phyloP scores from a whole-genome alignment of 2,113 vertebrate genomes.

The Fulica atra region DNA sequence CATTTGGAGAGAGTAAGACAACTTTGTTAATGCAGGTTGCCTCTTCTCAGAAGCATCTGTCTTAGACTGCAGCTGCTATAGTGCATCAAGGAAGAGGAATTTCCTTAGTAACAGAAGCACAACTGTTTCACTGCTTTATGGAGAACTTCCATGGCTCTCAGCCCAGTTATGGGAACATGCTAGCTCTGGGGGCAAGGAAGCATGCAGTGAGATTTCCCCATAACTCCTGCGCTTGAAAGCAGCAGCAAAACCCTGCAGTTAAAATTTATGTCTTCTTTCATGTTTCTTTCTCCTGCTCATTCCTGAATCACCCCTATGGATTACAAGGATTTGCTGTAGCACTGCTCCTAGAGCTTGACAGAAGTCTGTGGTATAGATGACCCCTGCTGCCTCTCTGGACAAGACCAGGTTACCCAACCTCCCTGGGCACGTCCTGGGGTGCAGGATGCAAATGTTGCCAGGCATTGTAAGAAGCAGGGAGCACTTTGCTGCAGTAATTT shows the following conservation, averaged over 20 bases:
- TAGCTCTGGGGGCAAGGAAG: neutral
- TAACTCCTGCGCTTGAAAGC: neutral
- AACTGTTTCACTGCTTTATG: neutral
- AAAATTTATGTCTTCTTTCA: neutral
- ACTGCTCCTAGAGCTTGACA: neutral
- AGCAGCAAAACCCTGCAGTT: neutral
- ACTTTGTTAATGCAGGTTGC: neutral
- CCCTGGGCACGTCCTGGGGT: neutral
- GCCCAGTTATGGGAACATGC: neutral
- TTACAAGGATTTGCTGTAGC: neutral
- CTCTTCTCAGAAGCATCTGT: neutral
- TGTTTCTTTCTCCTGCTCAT: neutral
- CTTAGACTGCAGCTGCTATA: neutral
- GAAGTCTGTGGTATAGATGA: neutral
- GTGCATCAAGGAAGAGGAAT: neutral
- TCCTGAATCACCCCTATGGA: neutral
- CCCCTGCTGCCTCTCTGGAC: neutral
- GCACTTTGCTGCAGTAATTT: neutral
- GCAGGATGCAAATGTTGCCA: neutral
- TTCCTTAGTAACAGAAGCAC: slow-evolving; percentile 10
- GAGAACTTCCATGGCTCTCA: neutral
- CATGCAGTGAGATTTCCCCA: neutral
- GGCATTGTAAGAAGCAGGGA: neutral
- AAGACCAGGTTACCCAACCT: neutral
- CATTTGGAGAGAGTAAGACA: neutral